Evolutionary conservation across 2,797 vertebrate species (phyloP), one percentile per base, ranked within the genome.

Genomic region (Pogonophryne albipinna): DNA sequence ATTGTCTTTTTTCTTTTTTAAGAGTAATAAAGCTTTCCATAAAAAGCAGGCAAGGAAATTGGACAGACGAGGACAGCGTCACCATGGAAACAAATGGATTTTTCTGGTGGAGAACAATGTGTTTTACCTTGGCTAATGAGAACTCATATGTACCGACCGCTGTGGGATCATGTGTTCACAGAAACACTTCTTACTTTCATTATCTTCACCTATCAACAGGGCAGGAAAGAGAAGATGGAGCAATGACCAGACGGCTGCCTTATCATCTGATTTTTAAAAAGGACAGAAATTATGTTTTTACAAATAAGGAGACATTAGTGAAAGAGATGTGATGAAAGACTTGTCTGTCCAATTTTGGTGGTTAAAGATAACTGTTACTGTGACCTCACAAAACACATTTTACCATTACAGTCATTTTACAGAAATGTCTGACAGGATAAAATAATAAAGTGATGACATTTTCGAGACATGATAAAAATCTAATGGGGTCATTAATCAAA

Each of bases 51-150:
- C 71, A 70, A 86, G 87, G 74, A 91, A 91, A 92, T 87, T 86
- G 84, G 79, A 89, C 47, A 75, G 70, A 71, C 71, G 68, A 84
- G 63, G 78, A 75, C 34, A 76, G 74, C 38, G 60, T 91, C 59
- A 17, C 88, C 86, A 91, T 90, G 85, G 91, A 84, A 91, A 91
- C 84, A 88, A 92, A 92, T 87, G 53, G 83, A 80, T 90, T 89
- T 91, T 85, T 27, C 79, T 86, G 56, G 34, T 58, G 65, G 76
- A 90, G 87, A 86, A 85, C 85, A 82, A 83, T 85, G 82, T 83
- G 72, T 91, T 90, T 91, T 81, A 75, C 27, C 42, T 23, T 51
- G 23, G 65, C 79, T 91, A 85, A 88, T 90, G 90, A 92, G 76
- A 91, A 85, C 67, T 91, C 82, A 62, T 79, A 86, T 80, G 74